phyloP scores from a whole-genome alignment of 2,797 vertebrate species.

The Tenualosa ilisha region DNA sequence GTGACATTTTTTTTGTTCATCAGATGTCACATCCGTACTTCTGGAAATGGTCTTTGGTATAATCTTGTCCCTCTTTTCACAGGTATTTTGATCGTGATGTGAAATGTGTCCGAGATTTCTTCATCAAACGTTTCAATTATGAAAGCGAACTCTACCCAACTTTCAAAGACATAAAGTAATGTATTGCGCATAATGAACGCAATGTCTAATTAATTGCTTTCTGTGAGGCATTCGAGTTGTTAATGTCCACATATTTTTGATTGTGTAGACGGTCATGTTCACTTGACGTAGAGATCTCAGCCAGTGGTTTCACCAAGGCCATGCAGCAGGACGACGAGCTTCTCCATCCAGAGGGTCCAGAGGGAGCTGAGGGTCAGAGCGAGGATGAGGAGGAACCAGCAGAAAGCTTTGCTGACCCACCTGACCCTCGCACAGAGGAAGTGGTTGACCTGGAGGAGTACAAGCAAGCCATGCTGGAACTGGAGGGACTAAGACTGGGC shows the following conservation, averaged over 20 bases:
- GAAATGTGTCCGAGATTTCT: conserved; percentile 92
- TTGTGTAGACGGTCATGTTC: conserved; percentile 78
- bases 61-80: conserved; percentile 31
- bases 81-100: conserved; percentile 99
- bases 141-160: conserved; percentile 93
- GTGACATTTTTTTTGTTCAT: too few species aligned
- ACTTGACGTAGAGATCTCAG: conserved; percentile 89
- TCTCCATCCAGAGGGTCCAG: conserved; percentile 78
- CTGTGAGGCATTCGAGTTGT: neutral
- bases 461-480: conserved; percentile 74
- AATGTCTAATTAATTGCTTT: neutral
- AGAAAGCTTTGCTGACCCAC: conserved; percentile 28
- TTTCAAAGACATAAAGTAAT: conserved; percentile 89
- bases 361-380: conserved; percentile 60
- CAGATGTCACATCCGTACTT: too few species aligned
- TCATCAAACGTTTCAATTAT: conserved; percentile 85
- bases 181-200: conserved; percentile 28
- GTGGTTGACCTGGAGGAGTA: conserved; percentile 72
- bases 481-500: conserved; percentile 67
- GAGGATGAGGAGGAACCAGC: conserved; percentile 54
- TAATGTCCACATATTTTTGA: neutral
- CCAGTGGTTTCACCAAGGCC: conserved; percentile 91
- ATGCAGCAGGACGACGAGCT: conserved; percentile 81
- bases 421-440: conserved; percentile 14
- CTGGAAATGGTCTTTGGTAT: neutral